A percentile compares a stretch with the other conserved stretches of the same genome.
phyloP scores from a whole-genome alignment of 2,888 invertebrate species.

The Pristionchus maxplancki region DNA sequence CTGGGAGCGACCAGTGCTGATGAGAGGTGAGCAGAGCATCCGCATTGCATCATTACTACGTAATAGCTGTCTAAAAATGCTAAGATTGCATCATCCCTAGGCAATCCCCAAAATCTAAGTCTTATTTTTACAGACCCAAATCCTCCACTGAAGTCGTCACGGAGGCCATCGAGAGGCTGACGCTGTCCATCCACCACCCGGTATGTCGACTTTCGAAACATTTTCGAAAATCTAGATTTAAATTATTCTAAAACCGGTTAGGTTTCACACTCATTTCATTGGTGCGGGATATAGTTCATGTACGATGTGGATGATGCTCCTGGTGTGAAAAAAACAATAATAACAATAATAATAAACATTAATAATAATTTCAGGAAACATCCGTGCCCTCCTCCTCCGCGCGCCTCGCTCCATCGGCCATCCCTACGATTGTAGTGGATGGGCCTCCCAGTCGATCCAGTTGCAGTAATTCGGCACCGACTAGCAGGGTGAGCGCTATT shows the following conservation, averaged over 20 bases:
- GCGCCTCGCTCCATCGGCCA: background rate
- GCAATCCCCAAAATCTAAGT: too few species aligned
- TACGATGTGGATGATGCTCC: too few species aligned
- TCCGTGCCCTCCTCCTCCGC: background rate
- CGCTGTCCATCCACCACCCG: conserved; percentile 4
- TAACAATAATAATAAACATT: too few species aligned
- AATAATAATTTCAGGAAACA: too few species aligned
- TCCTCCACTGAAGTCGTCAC: conserved; percentile 47
- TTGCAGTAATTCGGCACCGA: conserved; percentile 11
- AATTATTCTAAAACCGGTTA: too few species aligned
- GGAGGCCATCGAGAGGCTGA: conserved; percentile 37
- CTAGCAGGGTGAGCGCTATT: conserved; percentile 22
- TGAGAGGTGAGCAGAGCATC: conserved; percentile 9
- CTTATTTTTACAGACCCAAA: conserved; percentile 8
- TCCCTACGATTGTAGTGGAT: conserved; percentile 41
- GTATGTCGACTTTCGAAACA: background rate
- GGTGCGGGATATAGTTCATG: too few species aligned
- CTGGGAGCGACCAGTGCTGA: background rate
- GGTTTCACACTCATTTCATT: too few species aligned
- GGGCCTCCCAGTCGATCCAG: background rate
- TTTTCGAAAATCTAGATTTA: too few species aligned
- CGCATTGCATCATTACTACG: background rate
- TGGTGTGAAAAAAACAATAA: too few species aligned
- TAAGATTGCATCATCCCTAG: background rate
- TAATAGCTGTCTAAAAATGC: too few species aligned